These are phyloP conservation scores for Catharus fuscescens DNA, from an alignment of 2,113 vertebrate genomes.

Conservation along the genomic window DNA sequence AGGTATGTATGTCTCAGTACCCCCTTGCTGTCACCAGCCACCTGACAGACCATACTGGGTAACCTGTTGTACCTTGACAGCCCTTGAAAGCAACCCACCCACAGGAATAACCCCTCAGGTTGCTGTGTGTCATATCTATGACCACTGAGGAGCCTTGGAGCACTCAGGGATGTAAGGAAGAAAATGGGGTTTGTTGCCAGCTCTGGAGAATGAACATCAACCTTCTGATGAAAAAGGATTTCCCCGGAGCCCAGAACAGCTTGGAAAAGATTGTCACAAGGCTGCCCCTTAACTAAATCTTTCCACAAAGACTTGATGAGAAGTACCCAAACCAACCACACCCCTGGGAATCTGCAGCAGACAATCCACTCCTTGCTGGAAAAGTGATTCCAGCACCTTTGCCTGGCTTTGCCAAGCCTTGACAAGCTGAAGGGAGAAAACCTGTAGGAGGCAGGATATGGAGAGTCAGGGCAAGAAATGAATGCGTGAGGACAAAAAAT, in stretches of 20 bases:
- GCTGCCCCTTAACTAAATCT: not conserved
- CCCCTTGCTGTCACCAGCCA: not conserved
- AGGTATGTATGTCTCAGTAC: not conserved
- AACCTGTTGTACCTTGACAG: not conserved
- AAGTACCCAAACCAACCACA: not conserved
- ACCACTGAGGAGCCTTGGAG: not conserved
- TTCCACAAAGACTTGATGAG: not conserved
- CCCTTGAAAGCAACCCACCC: not conserved
- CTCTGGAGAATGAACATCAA: rapidly evolving
- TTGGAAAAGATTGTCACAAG: not conserved
- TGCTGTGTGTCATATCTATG: not conserved
- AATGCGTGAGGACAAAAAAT: not conserved
- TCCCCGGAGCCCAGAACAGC: not conserved
- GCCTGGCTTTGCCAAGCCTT: not conserved
- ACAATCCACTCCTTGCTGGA: not conserved
- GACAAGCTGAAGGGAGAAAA: not conserved
- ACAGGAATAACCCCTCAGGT: not conserved
- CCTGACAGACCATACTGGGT: not conserved
- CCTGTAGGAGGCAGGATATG: not conserved
- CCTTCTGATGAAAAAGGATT: not conserved
- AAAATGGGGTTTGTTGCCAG: not conserved
- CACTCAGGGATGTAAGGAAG: not conserved
- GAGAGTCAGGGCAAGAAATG: not conserved
- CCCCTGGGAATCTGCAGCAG: not conserved
- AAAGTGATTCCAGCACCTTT: not conserved